Conservation (phyloP, 1,140 invertebrate species). For the Drosophila erecta region DNA sequence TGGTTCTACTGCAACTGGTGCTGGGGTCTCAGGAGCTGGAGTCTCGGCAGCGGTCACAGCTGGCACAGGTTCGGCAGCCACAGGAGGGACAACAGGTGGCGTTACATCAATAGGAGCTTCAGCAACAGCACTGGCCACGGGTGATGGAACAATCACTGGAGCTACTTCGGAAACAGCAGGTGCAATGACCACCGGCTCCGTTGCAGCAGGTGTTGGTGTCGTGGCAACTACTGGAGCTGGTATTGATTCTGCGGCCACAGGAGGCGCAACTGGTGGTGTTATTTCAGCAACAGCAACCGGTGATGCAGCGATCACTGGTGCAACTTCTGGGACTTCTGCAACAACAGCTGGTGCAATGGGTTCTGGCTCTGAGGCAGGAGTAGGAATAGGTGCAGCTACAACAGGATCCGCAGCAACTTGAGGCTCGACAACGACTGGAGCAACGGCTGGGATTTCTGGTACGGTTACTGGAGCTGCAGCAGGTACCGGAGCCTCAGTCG, state of each 20-base stretch:
- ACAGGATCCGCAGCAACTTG: not conserved
- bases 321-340: no score
- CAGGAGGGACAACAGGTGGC: no score
- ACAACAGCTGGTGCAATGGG: not conserved
- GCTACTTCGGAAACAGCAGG: no score
- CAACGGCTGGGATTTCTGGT: not conserved
- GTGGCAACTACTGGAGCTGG: not conserved
- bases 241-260: not conserved
- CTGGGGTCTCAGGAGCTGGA: no score
- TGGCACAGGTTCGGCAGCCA: no score
- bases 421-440: not conserved
- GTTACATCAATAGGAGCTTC: no score
- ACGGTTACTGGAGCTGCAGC: not conserved
- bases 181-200: not conserved
- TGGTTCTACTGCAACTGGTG: no score
- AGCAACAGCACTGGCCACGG: no score
- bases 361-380: not conserved
- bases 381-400: not conserved
- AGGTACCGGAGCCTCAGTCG: not conserved
- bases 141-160: no score
- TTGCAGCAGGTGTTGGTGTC: not conserved
- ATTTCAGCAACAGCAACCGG: not conserved
- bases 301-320: not conserved
- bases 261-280: not conserved
- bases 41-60: no score